These are phyloP conservation scores for Merluccius polli DNA, from an alignment of 2,797 vertebrate genomes.

Conservation along the genomic window DNA sequence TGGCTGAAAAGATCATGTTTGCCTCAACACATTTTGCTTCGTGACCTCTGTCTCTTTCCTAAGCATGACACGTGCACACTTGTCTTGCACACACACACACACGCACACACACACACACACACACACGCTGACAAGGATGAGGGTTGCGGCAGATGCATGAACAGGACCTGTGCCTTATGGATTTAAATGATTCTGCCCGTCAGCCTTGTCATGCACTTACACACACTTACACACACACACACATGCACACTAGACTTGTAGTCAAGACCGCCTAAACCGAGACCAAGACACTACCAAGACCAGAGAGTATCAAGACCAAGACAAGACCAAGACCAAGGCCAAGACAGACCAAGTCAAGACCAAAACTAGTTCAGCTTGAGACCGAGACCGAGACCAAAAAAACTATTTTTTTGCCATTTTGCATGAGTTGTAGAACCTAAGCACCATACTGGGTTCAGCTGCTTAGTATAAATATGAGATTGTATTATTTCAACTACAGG, in stretches of 20 bases:
- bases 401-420: too few relatives aligned
- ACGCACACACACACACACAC: constrained; percentile 11
- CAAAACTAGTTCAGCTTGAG: too few relatives aligned
- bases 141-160: constrained; percentile 48
- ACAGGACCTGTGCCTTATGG: constrained; percentile 54
- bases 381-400: too few relatives aligned
- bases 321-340: too few relatives aligned
- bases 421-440: too few relatives aligned
- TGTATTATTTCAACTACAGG: too few relatives aligned
- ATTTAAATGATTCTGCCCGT: constrained; percentile 44
- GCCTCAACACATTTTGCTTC: neutral
- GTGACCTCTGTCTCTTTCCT: neutral
- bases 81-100: neutral
- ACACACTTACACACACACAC: constrained; percentile 14
- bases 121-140: constrained; percentile 17
- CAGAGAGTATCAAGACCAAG: too few relatives aligned
- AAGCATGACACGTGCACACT: neutral
- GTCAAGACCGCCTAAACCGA: too few relatives aligned
- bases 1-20: neutral
- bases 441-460: too few relatives aligned
- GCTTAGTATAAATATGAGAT: too few relatives aligned
- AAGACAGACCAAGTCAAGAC: too few relatives aligned
- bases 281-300: too few relatives aligned
- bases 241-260: constrained; percentile 5
- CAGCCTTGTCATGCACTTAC: constrained; percentile 45